Evolutionary conservation across 2,888 invertebrate species (phyloP).

Genomic region (Watsonalla cultraria): DNA sequence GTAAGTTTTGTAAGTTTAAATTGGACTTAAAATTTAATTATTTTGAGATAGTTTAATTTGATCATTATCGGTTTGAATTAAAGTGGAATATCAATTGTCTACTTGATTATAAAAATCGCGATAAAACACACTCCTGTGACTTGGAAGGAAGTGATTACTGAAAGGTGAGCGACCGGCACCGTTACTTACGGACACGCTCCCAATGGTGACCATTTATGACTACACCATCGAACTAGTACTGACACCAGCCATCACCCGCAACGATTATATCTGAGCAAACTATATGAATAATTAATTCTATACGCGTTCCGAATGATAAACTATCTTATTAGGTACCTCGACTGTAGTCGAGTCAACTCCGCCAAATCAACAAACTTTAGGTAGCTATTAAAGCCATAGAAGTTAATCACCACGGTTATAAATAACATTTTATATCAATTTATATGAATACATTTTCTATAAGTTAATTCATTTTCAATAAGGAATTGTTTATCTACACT

Average conservation of each 20-base stretch:
- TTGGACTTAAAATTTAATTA: too few relatives aligned
- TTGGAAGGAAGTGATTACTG: conserved; percentile 71
- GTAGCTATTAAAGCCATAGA: conserved; percentile 7
- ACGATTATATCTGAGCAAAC: conserved; percentile 52
- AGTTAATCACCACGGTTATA: conserved; percentile 16
- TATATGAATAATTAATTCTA: conserved; percentile 53
- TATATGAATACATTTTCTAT: conserved; percentile 3
- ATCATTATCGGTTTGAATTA: too few relatives aligned
- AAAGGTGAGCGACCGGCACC: conserved; percentile 71
- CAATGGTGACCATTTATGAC: conserved; percentile 49
- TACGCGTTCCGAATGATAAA: conserved; percentile 35
- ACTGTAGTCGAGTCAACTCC: conserved; percentile 4
- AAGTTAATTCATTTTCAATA: background rate
- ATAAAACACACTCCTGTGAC: conserved; percentile 29
- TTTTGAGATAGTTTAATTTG: too few relatives aligned
- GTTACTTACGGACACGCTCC: conserved; percentile 36
- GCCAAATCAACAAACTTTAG: conserved; percentile 9
- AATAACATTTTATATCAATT: conserved; percentile 21
- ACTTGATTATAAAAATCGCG: conserved; percentile 51
- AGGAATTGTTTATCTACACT: too few relatives aligned
- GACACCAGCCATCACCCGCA: conserved; percentile 24
- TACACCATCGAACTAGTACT: conserved; percentile 18
- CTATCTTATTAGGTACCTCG: background rate
- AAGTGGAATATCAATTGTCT: too few relatives aligned
- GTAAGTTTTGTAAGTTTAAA: too few relatives aligned